Evolutionary conservation across 2,888 invertebrate genomes (phyloP).

Genomic region (Volucella inanis): DNA sequence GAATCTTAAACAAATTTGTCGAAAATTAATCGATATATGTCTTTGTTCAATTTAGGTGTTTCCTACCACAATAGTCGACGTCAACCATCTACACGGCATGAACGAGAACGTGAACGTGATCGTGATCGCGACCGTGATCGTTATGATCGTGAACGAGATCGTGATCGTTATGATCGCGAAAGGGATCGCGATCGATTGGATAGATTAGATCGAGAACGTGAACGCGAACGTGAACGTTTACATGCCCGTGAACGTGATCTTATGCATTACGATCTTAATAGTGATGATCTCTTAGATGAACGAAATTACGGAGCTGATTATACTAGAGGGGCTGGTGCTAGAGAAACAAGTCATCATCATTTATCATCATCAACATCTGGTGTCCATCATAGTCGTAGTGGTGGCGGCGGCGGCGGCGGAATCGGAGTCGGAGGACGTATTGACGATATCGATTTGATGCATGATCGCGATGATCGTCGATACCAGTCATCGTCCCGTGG

Average conservation of each 20-base stretch:
- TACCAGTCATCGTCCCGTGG: constrained; percentile 75
- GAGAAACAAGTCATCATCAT: constrained; percentile 70
- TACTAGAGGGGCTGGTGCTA: constrained; percentile 77
- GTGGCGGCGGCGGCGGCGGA: constrained; percentile 72
- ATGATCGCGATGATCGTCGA: constrained; percentile 81
- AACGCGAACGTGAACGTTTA: constrained; percentile 80
- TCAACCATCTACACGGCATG: constrained; percentile 80
- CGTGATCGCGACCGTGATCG: constrained; percentile 76
- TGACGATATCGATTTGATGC: constrained; percentile 81
- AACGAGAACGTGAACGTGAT: constrained; percentile 78
- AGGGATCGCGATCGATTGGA: constrained; percentile 61
- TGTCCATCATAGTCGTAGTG: constrained; percentile 77
- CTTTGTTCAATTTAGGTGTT: constrained; percentile 78
- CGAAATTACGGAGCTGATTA: constrained; percentile 81
- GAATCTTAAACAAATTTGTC: constrained; percentile 8
- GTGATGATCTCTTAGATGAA: constrained; percentile 82
- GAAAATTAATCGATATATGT: background rate
- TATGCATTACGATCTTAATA: constrained; percentile 83
- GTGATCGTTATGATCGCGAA: constrained; percentile 75
- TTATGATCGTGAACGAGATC: constrained; percentile 78
- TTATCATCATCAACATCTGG: constrained; percentile 76
- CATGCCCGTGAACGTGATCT: constrained; percentile 83
- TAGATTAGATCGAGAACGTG: constrained; percentile 76
- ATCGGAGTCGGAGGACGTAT: constrained; percentile 77
- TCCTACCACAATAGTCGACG: constrained; percentile 83